Evolutionary conservation across 2,113 vertebrate genomes (phyloP).

Genomic region (Rhinolophus ferrumequinum): DNA sequence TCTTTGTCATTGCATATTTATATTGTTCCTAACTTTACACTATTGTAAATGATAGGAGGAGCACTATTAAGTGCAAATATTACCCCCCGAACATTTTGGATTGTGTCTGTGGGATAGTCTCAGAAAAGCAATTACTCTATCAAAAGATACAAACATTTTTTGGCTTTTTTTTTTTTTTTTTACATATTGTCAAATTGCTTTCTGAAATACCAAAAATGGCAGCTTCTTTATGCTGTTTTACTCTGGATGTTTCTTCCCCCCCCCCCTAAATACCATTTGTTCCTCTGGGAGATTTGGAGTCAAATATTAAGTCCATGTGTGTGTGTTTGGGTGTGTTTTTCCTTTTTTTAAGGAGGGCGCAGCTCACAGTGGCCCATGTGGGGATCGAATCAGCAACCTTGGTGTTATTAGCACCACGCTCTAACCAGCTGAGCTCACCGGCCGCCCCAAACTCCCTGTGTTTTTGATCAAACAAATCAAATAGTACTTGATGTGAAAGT

Average conservation of each 20-base stretch:
- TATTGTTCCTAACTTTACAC: conserved; percentile 1
- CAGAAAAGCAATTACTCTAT: neutral
- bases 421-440: too few species aligned
- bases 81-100: neutral
- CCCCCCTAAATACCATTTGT: neutral
- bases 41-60: neutral
- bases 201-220: neutral
- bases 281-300: conserved; percentile 29
- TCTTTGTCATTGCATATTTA: neutral
- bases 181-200: conserved; percentile 28
- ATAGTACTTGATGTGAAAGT: conserved; percentile 28
- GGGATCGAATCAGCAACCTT: too few species aligned
- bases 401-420: too few species aligned
- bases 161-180: neutral
- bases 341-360: too few species aligned
- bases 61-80: conserved; percentile 13
- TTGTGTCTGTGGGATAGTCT: conserved; percentile 24
- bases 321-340: too few species aligned
- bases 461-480: conserved; percentile 38
- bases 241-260: neutral
- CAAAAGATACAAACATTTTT: conserved; percentile 2
- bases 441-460: neutral
- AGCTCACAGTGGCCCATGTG: too few species aligned
- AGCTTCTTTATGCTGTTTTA: conserved; percentile 36
- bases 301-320: conserved; percentile 21